phyloP scores from a whole-genome alignment of 2,113 vertebrate genomes.

The Toxotes jaculatrix region DNA sequence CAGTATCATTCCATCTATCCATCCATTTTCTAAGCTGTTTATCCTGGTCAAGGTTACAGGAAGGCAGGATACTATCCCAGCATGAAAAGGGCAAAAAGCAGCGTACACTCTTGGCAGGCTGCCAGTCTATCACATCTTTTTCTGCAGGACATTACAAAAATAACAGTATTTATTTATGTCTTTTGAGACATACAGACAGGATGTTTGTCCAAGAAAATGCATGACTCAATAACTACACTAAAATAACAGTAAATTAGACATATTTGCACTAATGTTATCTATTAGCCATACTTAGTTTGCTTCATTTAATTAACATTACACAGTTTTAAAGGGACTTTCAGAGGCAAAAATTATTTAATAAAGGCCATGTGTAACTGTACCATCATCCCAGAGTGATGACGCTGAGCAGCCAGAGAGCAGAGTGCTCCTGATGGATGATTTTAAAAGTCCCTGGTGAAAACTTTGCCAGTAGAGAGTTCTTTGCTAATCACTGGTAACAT shows the following conservation, averaged over 20 bases:
- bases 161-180: not conserved
- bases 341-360: constrained; percentile 8
- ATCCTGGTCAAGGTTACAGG: not conserved
- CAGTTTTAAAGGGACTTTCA: not conserved
- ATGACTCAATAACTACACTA: not conserved
- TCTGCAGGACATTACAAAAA: not conserved
- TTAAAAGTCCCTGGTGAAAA: constrained; percentile 34
- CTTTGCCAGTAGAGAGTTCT: constrained; percentile 8
- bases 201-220: not conserved
- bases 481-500: not conserved
- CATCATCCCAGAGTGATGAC: constrained; percentile 15
- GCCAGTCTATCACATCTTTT: not conserved
- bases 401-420: constrained; percentile 4
- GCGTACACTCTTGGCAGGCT: not conserved
- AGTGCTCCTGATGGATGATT: constrained; percentile 14
- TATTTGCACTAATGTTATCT: not conserved
- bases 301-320: not conserved
- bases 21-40: not conserved
- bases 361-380: constrained; percentile 29
- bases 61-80: not conserved
- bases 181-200: not conserved
- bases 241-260: not conserved
- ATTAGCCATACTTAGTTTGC: not conserved
- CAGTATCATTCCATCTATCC: not conserved
- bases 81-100: not conserved